Percentiles rank a stretch among this genome's conserved stretches.
phyloP scores from a whole-genome alignment of 2,888 invertebrate genomes.

The Idaea straminata region DNA sequence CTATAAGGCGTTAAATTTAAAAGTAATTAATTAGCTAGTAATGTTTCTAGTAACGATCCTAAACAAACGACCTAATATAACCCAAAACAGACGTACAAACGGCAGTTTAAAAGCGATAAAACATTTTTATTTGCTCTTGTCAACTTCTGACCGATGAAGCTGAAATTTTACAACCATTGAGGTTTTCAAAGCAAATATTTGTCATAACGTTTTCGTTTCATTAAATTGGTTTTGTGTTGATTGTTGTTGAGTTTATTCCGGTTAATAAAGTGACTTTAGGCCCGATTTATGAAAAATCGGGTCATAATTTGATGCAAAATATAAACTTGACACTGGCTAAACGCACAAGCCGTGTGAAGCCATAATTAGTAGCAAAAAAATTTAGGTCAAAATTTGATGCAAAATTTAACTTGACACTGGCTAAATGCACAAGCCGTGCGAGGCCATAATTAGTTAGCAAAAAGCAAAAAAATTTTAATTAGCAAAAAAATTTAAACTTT shows the following conservation, averaged over 20 bases:
- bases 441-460: no score
- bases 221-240: slow-evolving; percentile 46
- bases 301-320: no score
- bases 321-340: no score
- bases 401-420: no score
- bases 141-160: slow-evolving; percentile 48
- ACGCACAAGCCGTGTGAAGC: no score
- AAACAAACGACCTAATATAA: slow-evolving; percentile 36
- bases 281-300: no score
- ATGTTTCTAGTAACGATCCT: slow-evolving; percentile 20
- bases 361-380: no score
- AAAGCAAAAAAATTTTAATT: no score
- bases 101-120: slow-evolving; percentile 48
- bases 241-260: slow-evolving; percentile 25
- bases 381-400: no score
- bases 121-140: slow-evolving; percentile 53
- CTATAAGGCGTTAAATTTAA: no score
- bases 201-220: slow-evolving; percentile 39
- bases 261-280: no score
- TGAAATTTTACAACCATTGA: slow-evolving; percentile 50
- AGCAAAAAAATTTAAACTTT: slow-evolving; percentile 51
- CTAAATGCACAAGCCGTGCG: no score
- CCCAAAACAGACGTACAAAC: slow-evolving; percentile 39
- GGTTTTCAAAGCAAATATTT: slow-evolving; percentile 53
- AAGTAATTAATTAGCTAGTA: slow-evolving; percentile 8